Evolutionary conservation across 2,113 vertebrate species (phyloP).

Genomic region (Sinocyclocheilus anshuiensis): DNA sequence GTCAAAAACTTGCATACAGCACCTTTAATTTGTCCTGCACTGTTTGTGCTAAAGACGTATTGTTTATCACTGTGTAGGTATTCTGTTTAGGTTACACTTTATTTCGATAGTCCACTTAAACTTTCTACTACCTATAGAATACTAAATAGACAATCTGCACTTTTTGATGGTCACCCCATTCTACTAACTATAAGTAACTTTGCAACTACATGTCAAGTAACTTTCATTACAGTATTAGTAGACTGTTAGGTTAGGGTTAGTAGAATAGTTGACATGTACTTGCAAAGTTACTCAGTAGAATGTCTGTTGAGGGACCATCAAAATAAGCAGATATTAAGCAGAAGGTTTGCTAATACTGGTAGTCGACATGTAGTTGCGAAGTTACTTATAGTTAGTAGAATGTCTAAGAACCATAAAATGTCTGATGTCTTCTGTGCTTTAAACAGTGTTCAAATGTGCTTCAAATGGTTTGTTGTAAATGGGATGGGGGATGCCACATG

Average conservation of each 20-base stretch:
- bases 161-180: not conserved
- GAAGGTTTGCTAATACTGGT: no score
- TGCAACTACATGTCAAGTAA: not conserved
- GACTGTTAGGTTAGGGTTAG: not conserved
- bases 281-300: no score
- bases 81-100: not conserved
- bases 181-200: not conserved
- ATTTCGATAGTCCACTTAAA: no score
- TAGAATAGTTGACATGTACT: not conserved
- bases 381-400: no score
- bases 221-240: not conserved
- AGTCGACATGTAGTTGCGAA: no score
- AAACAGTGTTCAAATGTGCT: not conserved
- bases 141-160: no score
- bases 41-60: not conserved
- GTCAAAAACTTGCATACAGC: no score
- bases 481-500: not conserved
- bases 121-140: no score
- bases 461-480: constrained; percentile 31
- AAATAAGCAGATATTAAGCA: not conserved
- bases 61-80: not conserved
- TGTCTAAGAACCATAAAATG: not conserved
- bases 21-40: not conserved
- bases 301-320: no score
- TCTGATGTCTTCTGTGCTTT: not conserved